Evolutionary conservation across 2,888 invertebrate species (phyloP).

Genomic region (Flexamia atlantica): DNA sequence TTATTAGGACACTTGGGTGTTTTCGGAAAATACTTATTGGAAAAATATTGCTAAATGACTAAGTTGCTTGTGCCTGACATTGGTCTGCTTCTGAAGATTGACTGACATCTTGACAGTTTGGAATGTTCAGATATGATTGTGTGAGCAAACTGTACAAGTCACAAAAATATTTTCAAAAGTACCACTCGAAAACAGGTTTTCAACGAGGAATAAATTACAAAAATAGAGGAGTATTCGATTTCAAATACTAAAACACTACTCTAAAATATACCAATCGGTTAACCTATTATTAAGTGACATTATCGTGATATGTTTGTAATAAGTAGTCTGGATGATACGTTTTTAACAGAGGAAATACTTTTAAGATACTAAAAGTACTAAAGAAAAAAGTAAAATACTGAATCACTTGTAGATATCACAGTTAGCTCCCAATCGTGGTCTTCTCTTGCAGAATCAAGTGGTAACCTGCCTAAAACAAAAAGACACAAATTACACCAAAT

Average conservation of each 20-base stretch:
- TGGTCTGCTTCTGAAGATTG: too few relatives aligned
- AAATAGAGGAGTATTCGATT: conserved; percentile 14
- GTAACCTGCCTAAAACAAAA: conserved; percentile 83
- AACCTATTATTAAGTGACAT: background rate
- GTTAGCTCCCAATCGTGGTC: conserved; percentile 77
- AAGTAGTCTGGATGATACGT: background rate
- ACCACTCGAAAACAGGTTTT: background rate
- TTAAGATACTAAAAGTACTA: background rate
- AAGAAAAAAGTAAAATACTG: background rate
- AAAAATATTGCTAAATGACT: background rate
- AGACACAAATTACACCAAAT: background rate
- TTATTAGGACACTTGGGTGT: conserved; percentile 11
- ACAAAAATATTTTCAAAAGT: conserved; percentile 30
- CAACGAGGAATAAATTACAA: conserved; percentile 20
- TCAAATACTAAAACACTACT: conserved; percentile 22
- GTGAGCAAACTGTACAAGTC: background rate
- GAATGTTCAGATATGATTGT: conserved; percentile 9
- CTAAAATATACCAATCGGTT: conserved; percentile 13
- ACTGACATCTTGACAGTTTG: background rate
- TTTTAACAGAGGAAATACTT: background rate
- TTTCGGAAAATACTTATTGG: background rate
- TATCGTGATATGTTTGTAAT: background rate
- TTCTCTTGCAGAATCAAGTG: conserved; percentile 87
- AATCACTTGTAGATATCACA: conserved; percentile 34
- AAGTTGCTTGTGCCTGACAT: background rate